phyloP scores from a whole-genome alignment of 2,113 vertebrate species.

The Channa argus region DNA sequence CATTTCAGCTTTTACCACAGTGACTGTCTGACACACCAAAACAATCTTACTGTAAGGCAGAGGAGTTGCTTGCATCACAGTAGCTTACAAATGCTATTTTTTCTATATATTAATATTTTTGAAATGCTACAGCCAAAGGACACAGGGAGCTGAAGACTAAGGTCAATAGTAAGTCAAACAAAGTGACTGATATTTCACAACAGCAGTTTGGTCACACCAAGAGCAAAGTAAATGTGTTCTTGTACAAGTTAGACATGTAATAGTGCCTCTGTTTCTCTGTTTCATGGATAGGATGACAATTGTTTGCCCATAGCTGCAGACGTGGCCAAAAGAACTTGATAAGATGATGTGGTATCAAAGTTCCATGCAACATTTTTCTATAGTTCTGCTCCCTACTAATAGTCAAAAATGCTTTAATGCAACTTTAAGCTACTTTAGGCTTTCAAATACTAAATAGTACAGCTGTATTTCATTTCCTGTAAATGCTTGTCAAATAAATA shows the following conservation, averaged over 20 bases:
- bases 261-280: not conserved
- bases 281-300: slow-evolving; percentile 21
- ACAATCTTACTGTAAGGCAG: not conserved
- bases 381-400: not conserved
- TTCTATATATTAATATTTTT: too few species aligned
- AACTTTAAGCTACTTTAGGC: slow-evolving; percentile 49
- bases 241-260: slow-evolving; percentile 1
- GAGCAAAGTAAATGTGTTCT: slow-evolving; percentile 9
- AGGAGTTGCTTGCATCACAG: too few species aligned
- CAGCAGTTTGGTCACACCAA: not conserved
- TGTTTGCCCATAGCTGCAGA: slow-evolving; percentile 26
- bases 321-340: slow-evolving; percentile 4
- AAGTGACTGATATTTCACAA: not conserved
- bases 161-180: not conserved
- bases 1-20: not conserved
- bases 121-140: too few species aligned
- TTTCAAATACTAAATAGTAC: slow-evolving; percentile 36
- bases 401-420: slow-evolving; percentile 27
- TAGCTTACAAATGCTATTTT: too few species aligned
- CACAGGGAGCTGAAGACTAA: not conserved
- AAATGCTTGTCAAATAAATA: slow-evolving; percentile 60
- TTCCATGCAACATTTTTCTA: slow-evolving; percentile 11
- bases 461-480: slow-evolving; percentile 45
- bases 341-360: slow-evolving; percentile 18
- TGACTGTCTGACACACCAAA: slow-evolving; percentile 6